Evolutionary conservation across 2,888 invertebrate genomes (phyloP).

Genomic region (Papilio elwesi): DNA sequence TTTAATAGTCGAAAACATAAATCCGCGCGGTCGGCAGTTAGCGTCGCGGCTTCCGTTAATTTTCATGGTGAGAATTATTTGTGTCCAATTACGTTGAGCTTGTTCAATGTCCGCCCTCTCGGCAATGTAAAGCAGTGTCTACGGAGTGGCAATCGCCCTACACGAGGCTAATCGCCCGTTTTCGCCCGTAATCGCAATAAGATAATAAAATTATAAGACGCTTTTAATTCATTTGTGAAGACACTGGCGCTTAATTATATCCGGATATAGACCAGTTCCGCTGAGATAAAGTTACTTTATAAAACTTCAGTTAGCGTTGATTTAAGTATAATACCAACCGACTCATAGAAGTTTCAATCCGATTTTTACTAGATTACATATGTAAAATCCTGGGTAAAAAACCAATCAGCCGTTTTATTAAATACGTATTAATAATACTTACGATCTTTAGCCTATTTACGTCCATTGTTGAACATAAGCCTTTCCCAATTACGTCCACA

Average conservation of each 20-base stretch:
- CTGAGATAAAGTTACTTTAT: neutral
- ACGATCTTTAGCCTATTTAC: too few relatives aligned
- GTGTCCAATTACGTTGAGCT: slow-evolving; percentile 72
- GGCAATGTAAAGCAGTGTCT: slow-evolving; percentile 59
- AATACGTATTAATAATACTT: too few relatives aligned
- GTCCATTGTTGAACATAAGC: too few relatives aligned
- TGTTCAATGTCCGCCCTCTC: slow-evolving; percentile 70
- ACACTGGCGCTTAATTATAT: slow-evolving; percentile 73
- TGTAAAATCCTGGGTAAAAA: too few relatives aligned
- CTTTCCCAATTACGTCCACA: too few relatives aligned
- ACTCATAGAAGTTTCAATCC: too few relatives aligned
- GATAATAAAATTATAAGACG: slow-evolving; percentile 76
- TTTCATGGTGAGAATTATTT: slow-evolving; percentile 79
- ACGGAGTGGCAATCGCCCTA: slow-evolving; percentile 44
- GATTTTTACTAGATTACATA: too few relatives aligned
- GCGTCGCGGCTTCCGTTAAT: slow-evolving; percentile 68
- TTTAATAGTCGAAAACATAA: slow-evolving; percentile 72
- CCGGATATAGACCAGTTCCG: slow-evolving; percentile 59
- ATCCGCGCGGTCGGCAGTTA: slow-evolving; percentile 69
- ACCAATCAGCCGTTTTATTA: too few relatives aligned
- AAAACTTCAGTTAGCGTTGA: neutral
- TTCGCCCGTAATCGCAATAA: slow-evolving; percentile 80
- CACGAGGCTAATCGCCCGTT: slow-evolving; percentile 65
- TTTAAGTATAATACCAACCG: neutral
- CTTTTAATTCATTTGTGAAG: slow-evolving; percentile 78